Evolutionary conservation across 2,888 invertebrate species (phyloP).

Genomic region (Sialis lutaria): DNA sequence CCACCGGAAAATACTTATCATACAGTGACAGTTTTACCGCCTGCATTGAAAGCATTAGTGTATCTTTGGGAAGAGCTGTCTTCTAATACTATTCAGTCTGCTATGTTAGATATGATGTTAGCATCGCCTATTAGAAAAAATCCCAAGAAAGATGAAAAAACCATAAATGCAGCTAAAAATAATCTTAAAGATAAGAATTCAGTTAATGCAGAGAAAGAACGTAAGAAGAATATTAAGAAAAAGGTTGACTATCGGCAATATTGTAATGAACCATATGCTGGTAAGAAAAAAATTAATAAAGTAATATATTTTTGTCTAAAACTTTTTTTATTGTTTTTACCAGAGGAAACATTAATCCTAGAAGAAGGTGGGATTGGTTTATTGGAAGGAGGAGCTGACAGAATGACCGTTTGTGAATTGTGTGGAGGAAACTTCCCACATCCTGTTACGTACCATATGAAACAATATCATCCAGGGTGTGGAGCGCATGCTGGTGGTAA

Average conservation of each 20-base stretch:
- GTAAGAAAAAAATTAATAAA: neutral
- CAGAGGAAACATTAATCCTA: constrained; percentile 13
- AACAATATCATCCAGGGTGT: constrained; percentile 79
- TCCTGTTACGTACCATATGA: constrained; percentile 86
- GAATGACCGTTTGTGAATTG: constrained; percentile 55
- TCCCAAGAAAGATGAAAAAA: constrained; percentile 17
- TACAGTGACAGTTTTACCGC: constrained; percentile 63
- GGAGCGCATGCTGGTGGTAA: constrained; percentile 69
- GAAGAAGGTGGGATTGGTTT: constrained; percentile 12
- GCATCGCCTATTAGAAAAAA: constrained; percentile 29
- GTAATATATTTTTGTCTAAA: neutral
- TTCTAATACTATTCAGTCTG: constrained; percentile 44
- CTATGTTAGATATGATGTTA: constrained; percentile 40
- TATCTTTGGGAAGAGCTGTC: constrained; percentile 81
- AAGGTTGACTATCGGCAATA: constrained; percentile 18
- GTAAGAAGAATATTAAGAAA: constrained; percentile 39
- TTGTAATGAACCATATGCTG: neutral
- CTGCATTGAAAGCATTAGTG: constrained; percentile 73
- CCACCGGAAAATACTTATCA: constrained; percentile 28
- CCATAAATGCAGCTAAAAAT: constrained; percentile 16
- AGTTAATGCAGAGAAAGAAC: constrained; percentile 21
- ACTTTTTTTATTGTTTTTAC: constrained; percentile 17
- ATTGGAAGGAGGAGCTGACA: constrained; percentile 14
- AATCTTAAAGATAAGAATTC: constrained; percentile 25
- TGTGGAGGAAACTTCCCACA: constrained; percentile 62